A percentile compares a stretch with the other conserved stretches of the same genome.
These are phyloP conservation scores for Chelon auratus DNA, from an alignment of 2,797 vertebrate species.

Conservation along the genomic window DNA sequence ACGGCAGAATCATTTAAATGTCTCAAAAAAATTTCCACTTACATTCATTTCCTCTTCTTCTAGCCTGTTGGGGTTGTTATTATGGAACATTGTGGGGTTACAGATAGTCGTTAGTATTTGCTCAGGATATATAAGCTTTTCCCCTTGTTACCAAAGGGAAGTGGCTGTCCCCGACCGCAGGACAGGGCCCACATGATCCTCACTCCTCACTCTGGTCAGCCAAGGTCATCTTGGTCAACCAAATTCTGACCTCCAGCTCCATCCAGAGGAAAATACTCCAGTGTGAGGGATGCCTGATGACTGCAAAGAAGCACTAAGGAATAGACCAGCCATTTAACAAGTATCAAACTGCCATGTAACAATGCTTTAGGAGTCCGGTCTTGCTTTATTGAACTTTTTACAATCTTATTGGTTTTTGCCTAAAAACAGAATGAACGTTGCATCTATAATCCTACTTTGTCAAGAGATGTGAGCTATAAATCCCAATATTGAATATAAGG, in stretches of 20 bases:
- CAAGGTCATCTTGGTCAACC: conserved; percentile 67
- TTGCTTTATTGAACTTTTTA: conserved; percentile 35
- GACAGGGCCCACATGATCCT: conserved; percentile 40
- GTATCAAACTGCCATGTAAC: conserved; percentile 31
- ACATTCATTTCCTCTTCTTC: conserved; percentile 61
- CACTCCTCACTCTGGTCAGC: conserved; percentile 60
- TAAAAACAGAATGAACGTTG: conserved; percentile 37
- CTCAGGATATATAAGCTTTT: conserved; percentile 69
- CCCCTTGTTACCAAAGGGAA: conserved; percentile 62
- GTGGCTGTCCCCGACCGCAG: conserved; percentile 58
- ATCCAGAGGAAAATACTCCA: conserved; percentile 41
- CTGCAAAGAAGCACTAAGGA: conserved; percentile 19
- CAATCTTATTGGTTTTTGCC: conserved; percentile 26
- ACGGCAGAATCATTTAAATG: conserved; percentile 57
- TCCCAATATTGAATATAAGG: conserved; percentile 49
- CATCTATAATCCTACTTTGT: conserved; percentile 58
- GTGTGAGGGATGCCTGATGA: conserved; percentile 12
- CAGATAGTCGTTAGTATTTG: conserved; percentile 66
- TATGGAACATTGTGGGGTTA: conserved; percentile 73
- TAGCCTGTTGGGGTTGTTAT: conserved; percentile 62
- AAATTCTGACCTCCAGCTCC: conserved; percentile 52
- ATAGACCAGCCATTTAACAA: conserved; percentile 37
- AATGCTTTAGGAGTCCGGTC: conserved; percentile 22
- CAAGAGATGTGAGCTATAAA: conserved; percentile 61
- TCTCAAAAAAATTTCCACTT: conserved; percentile 58